Base-by-base conservation (phyloP, 2,797 vertebrate species). In the Buceros bicornis region DNA sequence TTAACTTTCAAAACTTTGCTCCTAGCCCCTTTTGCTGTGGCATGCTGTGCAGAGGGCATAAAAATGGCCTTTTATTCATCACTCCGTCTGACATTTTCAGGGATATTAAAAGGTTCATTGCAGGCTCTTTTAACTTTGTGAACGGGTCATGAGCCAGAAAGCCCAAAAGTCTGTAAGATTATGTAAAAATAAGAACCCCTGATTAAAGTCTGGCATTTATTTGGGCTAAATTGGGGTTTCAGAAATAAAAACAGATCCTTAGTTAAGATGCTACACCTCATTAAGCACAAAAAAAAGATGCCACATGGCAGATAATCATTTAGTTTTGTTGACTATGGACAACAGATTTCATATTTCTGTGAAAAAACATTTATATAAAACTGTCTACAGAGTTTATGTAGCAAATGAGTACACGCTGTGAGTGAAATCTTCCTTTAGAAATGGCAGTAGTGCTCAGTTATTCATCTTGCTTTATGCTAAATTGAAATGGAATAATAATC, bases 1-100 rank as follows among this genome's bases (percentile, higher is more conserved):
- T 96, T 82, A 91, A 96, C 90, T 97, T 98, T 64, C 66, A 67
- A 60, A 92, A 97, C 56, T 93, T 73, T 79, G 31, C 76, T 93
- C 92, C 76, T 66, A 77, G 89, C 60, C 17, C 35, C 95, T 93
- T 57, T 87, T 67, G 66, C 60, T 87, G 26, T 51, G 84, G 81
- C 40, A 43, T 18, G 43, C 47, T 83, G 29, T 88, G 71, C 53
- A 92, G 81, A 92, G 78, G 91, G 61, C 24, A 77, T 73, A 83
- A 90, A 92, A 94, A 71, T 66, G 35, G n/a, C 67, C 88, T 77
- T 96, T 87, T 78, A 47, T 58, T 94, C 54, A 66, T 56, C 15
- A 47, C 29, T 57, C 53, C 13, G 4, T 43, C 16, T 93, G 56
- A 81, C 48, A 87, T 91, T 88, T 93, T n/a, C 82, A 20, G 79